Conservation (phyloP, 30 jellyfish, hydroid and myxozoan species). For the Aurelia aurita region DNA sequence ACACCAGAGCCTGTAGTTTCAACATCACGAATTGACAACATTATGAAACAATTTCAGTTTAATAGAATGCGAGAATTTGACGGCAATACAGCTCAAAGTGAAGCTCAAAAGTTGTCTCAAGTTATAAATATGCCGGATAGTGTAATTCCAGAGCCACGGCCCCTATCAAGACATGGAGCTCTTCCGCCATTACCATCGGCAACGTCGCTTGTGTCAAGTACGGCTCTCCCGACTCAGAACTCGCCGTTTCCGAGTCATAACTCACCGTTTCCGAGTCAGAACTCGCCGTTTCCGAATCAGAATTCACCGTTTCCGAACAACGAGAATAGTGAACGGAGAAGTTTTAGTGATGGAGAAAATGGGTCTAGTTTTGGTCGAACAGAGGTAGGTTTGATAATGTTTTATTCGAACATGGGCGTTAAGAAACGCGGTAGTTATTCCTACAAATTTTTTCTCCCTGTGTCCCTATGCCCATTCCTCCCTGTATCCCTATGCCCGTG, state of each 20-base stretch:
- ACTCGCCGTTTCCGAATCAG: neutral
- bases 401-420: neutral
- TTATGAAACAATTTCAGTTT: constrained; percentile 87
- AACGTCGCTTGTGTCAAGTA: neutral
- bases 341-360: constrained; percentile 22
- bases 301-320: neutral
- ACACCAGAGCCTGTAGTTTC: constrained; percentile 51
- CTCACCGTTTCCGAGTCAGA: neutral
- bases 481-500: too few species aligned
- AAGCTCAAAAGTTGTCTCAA: neutral
- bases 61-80: constrained; percentile 67
- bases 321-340: neutral
- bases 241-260: neutral
- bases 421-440: neutral
- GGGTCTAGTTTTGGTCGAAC: constrained; percentile 2
- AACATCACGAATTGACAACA: constrained; percentile 77
- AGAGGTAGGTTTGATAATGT: constrained; percentile 7
- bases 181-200: constrained; percentile 36
- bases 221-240: neutral
- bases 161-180: constrained; percentile 24
- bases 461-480: too few species aligned
- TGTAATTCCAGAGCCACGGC: neutral
- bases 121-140: neutral
- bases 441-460: too few species aligned
- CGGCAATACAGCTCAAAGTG: neutral